A percentile compares a stretch with the other conserved stretches of the same genome.
Conservation (phyloP, 2,797 vertebrate species). For the Benthosema pterotum region DNA sequence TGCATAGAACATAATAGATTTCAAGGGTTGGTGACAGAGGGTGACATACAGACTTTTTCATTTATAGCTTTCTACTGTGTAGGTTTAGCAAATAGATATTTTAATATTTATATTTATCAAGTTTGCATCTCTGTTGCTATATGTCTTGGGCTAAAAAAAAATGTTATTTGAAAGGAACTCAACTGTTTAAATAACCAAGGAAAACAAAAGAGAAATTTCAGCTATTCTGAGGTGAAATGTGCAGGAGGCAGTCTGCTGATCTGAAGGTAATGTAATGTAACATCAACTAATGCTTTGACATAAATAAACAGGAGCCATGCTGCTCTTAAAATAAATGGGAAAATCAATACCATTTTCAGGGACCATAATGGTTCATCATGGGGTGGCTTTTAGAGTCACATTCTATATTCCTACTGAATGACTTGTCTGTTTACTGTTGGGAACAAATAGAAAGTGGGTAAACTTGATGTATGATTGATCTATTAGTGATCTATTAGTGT, state of each 20-base stretch:
- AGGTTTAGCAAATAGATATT: no score
- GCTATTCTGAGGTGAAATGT: conserved; percentile 29
- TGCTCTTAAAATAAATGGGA: conserved; percentile 43
- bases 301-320: conserved; percentile 27
- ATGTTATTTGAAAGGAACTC: no score
- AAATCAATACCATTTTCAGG: conserved; percentile 44
- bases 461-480: conserved; percentile 40
- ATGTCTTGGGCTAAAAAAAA: no score
- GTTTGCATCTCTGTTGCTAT: no score
- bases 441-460: conserved; percentile 28
- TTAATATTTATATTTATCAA: no score
- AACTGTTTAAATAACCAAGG: no score
- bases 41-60: no score
- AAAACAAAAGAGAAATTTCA: neutral
- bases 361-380: conserved; percentile 48
- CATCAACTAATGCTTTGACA: conserved; percentile 41
- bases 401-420: conserved; percentile 29
- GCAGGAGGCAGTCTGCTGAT: conserved; percentile 25
- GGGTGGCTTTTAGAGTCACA: conserved; percentile 39
- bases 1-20: no score
- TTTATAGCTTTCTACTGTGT: no score
- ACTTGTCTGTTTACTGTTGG: conserved; percentile 38
- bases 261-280: conserved; percentile 29
- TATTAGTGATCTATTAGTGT: conserved; percentile 16
- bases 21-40: no score